Evolutionary conservation across 2,888 invertebrate species (phyloP).

Genomic region (Dastarcus helophoroides): DNA sequence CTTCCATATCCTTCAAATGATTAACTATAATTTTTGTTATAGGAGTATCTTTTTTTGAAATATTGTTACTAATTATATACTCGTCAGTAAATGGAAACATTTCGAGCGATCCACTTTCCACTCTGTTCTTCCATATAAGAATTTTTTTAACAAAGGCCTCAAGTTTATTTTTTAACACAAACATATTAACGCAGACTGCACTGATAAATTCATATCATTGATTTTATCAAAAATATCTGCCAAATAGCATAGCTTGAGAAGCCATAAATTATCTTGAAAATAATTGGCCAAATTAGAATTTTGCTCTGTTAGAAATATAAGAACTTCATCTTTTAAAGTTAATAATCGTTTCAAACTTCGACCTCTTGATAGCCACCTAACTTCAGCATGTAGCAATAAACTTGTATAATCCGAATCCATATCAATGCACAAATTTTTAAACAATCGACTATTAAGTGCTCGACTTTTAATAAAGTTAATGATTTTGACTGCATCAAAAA

Average conservation of each 20-base stretch:
- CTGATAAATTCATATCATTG: constrained; percentile 7
- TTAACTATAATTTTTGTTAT: too few species aligned
- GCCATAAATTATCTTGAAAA: constrained; percentile 5
- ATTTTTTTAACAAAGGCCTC: too few species aligned
- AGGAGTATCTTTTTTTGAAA: too few species aligned
- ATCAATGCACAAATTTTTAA: constrained; percentile 15
- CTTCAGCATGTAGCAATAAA: constrained; percentile 19
- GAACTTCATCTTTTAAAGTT: constrained; percentile 15
- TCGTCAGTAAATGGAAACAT: too few species aligned
- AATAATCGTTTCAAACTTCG: constrained; percentile 15
- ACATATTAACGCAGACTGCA: constrained; percentile 13
- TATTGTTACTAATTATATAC: too few species aligned
- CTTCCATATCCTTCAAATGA: too few species aligned
- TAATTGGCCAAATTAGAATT: constrained; percentile 5
- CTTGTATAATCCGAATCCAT: constrained; percentile 16
- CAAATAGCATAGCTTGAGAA: constrained; percentile 9
- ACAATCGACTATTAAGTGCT: constrained; percentile 16
- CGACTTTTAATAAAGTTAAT: constrained; percentile 18
- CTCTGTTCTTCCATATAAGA: too few species aligned
- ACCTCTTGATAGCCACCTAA: constrained; percentile 19
- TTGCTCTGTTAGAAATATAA: constrained; percentile 16
- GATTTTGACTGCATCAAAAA: constrained; percentile 16
- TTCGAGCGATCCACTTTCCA: too few species aligned
- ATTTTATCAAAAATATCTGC: constrained; percentile 10
- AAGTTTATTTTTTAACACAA: too few species aligned